Percentiles rank a stretch among this genome's conserved stretches.
Conservation (phyloP, 2,113 vertebrate genomes). For the Epinephelus moara region DNA sequence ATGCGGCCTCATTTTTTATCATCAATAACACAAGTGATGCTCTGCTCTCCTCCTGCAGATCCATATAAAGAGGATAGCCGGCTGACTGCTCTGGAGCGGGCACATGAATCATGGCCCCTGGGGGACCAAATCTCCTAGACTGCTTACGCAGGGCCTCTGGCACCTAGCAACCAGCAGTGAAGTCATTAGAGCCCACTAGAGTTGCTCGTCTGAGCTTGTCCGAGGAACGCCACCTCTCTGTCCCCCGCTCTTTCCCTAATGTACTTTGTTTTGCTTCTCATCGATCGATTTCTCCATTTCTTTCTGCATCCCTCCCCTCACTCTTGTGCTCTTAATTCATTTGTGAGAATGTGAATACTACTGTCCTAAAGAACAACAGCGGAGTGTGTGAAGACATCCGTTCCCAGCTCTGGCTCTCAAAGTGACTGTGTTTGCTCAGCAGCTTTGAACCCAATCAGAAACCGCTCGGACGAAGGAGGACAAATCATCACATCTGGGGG, state of each 20-base stretch:
- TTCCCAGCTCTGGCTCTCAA: conserved; percentile 37
- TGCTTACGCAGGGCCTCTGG: conserved; percentile 72
- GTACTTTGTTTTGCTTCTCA: conserved; percentile 53
- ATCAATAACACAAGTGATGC: conserved; percentile 26
- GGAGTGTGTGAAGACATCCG: conserved; percentile 43
- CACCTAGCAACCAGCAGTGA: conserved; percentile 74
- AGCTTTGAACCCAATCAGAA: conserved; percentile 64
- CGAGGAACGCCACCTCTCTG: conserved; percentile 58
- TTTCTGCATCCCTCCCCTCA: conserved; percentile 73
- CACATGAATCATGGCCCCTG: conserved; percentile 60
- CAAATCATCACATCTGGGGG: conserved; percentile 48
- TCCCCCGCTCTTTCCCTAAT: conserved; percentile 28
- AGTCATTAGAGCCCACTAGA: conserved; percentile 68
- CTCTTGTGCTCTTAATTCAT: conserved; percentile 85
- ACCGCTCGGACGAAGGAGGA: conserved; percentile 42
- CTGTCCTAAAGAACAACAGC: conserved; percentile 83
- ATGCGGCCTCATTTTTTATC: neutral
- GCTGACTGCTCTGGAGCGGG: conserved; percentile 78
- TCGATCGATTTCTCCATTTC: conserved; percentile 26
- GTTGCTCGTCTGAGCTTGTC: conserved; percentile 58
- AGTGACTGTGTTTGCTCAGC: conserved; percentile 52
- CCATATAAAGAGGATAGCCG: conserved; percentile 95
- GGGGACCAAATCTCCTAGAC: conserved; percentile 64
- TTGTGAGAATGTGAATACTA: conserved; percentile 93
- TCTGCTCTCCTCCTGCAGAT: conserved; percentile 88